Conservation (phyloP, 2,888 invertebrate species). For the Celastrina argiolus region DNA sequence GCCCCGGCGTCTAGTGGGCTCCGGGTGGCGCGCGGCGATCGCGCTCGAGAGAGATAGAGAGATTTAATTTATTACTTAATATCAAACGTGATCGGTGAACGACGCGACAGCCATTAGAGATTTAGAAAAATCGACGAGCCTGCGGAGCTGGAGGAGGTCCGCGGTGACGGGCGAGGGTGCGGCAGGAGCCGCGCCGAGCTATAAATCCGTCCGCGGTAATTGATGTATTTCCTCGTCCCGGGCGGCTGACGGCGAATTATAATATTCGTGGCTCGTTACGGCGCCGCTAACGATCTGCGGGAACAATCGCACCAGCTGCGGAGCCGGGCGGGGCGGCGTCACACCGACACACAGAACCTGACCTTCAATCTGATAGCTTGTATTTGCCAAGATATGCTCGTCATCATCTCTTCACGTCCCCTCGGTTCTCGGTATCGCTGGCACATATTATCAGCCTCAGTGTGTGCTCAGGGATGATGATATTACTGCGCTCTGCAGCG, state of each 20-base stretch:
- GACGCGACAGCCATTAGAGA: neutral
- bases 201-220: slow-evolving; percentile 12
- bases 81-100: neutral
- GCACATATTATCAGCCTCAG: too few relatives aligned
- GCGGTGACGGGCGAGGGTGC: neutral
- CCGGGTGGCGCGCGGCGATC: neutral
- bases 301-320: slow-evolving; percentile 1
- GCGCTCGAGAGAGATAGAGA: neutral
- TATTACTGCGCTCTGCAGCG: neutral
- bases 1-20: neutral
- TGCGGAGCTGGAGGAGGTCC: neutral
- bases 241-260: slow-evolving; percentile 31
- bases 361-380: neutral
- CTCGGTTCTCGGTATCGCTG: too few relatives aligned
- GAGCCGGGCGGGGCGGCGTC: neutral
- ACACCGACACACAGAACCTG: neutral
- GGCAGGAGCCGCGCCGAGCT: neutral
- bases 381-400: neutral
- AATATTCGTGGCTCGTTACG: slow-evolving; percentile 39
- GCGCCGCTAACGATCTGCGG: slow-evolving; percentile 26
- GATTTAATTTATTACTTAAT: slow-evolving; percentile 10
- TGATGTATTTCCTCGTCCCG: slow-evolving; percentile 1
- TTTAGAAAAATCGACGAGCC: neutral
- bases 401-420: too few relatives aligned
- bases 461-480: neutral